phyloP scores from a whole-genome alignment of 2,888 invertebrate genomes.

The Chrysotoxum bicinctum region DNA sequence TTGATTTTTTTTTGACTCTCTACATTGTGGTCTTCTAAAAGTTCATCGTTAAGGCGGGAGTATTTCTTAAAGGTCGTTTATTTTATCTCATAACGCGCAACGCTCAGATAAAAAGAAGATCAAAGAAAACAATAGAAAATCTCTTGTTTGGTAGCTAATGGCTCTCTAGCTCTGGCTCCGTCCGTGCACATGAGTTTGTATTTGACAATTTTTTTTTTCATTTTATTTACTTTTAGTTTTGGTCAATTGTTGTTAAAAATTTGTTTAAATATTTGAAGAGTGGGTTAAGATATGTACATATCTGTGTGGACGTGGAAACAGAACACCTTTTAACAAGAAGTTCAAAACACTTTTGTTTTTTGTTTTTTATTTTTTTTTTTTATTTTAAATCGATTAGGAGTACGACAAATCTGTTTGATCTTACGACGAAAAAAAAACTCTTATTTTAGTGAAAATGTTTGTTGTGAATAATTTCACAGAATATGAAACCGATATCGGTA shows the following conservation, averaged over 20 bases:
- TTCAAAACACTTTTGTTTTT: not conserved
- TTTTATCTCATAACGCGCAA: slow-evolving; percentile 68
- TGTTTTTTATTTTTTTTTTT: not conserved
- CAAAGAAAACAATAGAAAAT: slow-evolving; percentile 72
- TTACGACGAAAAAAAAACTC: not conserved
- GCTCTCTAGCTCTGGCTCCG: slow-evolving; percentile 25
- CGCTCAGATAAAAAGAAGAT: slow-evolving; percentile 64
- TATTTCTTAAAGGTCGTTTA: slow-evolving; percentile 54
- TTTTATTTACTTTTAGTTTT: not conserved
- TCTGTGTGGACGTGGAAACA: not conserved
- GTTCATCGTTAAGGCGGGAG: slow-evolving; percentile 47
- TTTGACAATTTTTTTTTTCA: slow-evolving; percentile 26
- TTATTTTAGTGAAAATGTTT: not conserved
- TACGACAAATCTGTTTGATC: not conserved
- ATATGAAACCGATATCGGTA: not conserved
- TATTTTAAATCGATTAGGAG: not conserved
- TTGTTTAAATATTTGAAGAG: slow-evolving; percentile 48
- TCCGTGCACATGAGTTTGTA: slow-evolving; percentile 44
- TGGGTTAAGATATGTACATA: slow-evolving; percentile 35
- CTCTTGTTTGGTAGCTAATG: slow-evolving; percentile 73
- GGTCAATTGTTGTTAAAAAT: slow-evolving; percentile 13
- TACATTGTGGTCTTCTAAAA: not conserved
- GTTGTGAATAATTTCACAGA: not conserved
- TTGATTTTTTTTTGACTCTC: not conserved
- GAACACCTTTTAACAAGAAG: not conserved